Evolutionary conservation across 1,140 invertebrate genomes (phyloP).

Genomic region (Drosophila pectinifera): DNA sequence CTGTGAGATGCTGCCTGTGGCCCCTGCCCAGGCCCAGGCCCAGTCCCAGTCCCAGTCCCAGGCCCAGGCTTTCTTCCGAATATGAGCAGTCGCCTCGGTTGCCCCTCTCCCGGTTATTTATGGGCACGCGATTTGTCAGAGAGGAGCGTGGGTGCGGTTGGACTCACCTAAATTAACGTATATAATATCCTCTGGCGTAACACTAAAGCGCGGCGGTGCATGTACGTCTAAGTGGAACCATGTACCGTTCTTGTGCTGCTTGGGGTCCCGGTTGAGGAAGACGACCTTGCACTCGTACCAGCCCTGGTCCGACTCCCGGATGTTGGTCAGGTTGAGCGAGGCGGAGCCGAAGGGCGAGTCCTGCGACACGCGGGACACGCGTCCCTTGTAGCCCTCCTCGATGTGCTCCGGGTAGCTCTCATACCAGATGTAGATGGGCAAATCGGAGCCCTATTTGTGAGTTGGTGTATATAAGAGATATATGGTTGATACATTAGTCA

Average conservation of each 20-base stretch:
- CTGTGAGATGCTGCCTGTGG: slow-evolving; percentile 45
- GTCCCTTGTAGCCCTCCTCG: slow-evolving; percentile 95
- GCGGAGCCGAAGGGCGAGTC: slow-evolving; percentile 95
- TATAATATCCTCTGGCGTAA: slow-evolving; percentile 96
- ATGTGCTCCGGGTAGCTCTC: slow-evolving; percentile 97
- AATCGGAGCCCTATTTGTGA: slow-evolving; percentile 92
- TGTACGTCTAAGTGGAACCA: slow-evolving; percentile 99
- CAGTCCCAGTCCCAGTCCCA: too few species aligned
- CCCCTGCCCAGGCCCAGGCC: not conserved
- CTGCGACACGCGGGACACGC: slow-evolving; percentile 93
- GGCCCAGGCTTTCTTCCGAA: slow-evolving; percentile 29
- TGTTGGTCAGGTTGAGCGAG: slow-evolving; percentile 96
- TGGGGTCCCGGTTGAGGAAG: slow-evolving; percentile 96
- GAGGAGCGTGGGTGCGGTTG: not conserved
- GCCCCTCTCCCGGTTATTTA: slow-evolving; percentile 36
- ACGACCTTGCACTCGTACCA: slow-evolving; percentile 99
- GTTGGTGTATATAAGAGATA: slow-evolving; percentile 5
- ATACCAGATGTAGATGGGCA: slow-evolving; percentile 98
- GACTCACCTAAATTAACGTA: slow-evolving; percentile 94
- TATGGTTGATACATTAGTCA: slow-evolving; percentile 7
- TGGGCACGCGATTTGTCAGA: slow-evolving; percentile 24
- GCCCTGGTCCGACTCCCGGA: slow-evolving; percentile 96
- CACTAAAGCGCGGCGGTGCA: slow-evolving; percentile 96
- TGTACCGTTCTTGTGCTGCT: slow-evolving; percentile 95
- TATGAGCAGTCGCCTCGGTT: slow-evolving; percentile 24